phyloP scores from a whole-genome alignment of 2,113 vertebrate species.

The Varanus komodoensis region DNA sequence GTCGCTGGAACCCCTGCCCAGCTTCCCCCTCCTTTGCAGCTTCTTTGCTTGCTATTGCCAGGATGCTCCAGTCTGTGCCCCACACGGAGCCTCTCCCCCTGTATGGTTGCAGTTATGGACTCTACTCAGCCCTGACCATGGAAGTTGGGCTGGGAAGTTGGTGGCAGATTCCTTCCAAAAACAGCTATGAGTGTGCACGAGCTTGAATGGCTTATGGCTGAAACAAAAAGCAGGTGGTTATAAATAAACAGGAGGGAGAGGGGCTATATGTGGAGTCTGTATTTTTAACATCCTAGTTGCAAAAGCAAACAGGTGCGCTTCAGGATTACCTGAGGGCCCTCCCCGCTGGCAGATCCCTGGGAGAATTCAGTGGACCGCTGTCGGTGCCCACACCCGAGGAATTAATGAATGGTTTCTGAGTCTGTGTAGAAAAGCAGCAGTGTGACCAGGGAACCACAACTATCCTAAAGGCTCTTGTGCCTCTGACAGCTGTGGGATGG shows the following conservation, averaged over 20 bases:
- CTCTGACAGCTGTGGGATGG: not conserved
- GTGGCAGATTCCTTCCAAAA: not conserved
- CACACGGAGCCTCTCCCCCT: not conserved
- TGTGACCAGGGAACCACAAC: not conserved
- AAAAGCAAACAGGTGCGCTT: slow-evolving; percentile 6
- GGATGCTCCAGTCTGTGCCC: not conserved
- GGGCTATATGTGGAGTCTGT: not conserved
- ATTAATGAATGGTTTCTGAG: not conserved
- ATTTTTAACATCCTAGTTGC: not conserved
- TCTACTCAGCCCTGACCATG: not conserved
- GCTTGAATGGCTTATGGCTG: not conserved
- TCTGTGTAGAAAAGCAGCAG: not conserved
- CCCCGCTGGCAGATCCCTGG: not conserved
- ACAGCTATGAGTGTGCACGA: not conserved
- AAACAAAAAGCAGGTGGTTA: not conserved
- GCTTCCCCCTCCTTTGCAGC: not conserved
- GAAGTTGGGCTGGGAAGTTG: not conserved
- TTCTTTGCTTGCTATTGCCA: not conserved
- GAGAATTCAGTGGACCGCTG: not conserved
- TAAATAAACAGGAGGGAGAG: not conserved
- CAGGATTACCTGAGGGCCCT: not conserved
- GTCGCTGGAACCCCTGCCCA: not conserved
- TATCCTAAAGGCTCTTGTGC: not conserved
- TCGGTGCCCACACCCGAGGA: not conserved
- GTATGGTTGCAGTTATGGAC: no score